A percentile compares a stretch with the other conserved stretches of the same genome.
These are phyloP conservation scores for Chionodraco myersi DNA, from an alignment of 2,113 vertebrate species.

Conservation along the genomic window DNA sequence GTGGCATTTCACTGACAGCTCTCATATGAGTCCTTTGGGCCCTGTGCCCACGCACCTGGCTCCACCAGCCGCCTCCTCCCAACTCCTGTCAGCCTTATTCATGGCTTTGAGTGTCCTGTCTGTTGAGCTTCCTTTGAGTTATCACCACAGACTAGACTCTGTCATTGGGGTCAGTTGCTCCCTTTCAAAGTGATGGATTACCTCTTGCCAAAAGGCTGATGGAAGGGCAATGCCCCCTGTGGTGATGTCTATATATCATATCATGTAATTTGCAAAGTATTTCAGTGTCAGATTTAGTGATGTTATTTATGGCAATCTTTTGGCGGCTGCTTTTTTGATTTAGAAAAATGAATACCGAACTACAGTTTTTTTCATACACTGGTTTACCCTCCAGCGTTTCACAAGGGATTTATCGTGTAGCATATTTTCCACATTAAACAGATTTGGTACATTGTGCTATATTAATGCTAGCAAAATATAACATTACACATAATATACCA, in stretches of 20 bases:
- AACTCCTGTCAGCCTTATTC: conserved; percentile 62
- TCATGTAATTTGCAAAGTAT: neutral
- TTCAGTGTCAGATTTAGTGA: neutral
- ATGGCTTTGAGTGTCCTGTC: conserved; percentile 39
- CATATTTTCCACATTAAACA: neutral
- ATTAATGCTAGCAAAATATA: neutral
- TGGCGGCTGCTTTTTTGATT: neutral
- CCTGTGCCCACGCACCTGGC: conserved; percentile 47
- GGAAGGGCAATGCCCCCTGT: conserved; percentile 22
- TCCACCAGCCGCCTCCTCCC: neutral
- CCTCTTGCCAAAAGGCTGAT: conserved; percentile 29
- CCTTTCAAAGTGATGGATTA: conserved; percentile 60
- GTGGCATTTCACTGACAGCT: conserved; percentile 55
- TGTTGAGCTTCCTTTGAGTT: conserved; percentile 56
- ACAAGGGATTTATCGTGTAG: neutral
- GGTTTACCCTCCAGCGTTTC: neutral
- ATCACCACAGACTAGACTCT: conserved; percentile 43
- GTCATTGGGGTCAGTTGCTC: conserved; percentile 24
- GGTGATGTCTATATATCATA: conserved; percentile 8
- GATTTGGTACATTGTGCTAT: neutral
- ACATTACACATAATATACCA: neutral
- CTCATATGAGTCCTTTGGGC: conserved; percentile 29
- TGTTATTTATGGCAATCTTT: neutral
- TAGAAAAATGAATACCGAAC: neutral
- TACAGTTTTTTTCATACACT: neutral